phyloP scores from a whole-genome alignment of 2,888 invertebrate species.

The Alentia gelatinosa region DNA sequence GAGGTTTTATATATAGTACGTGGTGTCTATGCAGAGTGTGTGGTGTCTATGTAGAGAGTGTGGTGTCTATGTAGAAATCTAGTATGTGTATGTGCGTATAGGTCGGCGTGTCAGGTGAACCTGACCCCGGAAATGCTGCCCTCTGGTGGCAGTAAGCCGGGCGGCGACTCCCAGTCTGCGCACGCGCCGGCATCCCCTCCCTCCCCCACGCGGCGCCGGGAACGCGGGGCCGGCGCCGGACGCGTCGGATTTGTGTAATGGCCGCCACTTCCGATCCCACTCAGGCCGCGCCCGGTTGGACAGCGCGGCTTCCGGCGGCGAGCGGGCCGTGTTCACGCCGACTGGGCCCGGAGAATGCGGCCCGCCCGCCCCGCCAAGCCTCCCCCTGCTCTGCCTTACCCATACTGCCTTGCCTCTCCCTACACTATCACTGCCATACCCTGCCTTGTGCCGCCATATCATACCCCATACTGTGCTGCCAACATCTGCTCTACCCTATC shows the following conservation, averaged over 20 bases:
- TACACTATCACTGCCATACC: neutral
- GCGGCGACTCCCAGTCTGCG: neutral
- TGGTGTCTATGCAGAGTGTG: neutral
- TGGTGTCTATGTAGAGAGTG: neutral
- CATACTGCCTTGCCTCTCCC: neutral
- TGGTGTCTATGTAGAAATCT: neutral
- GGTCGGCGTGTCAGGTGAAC: no score
- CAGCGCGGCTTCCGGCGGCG: neutral
- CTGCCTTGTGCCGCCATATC: neutral
- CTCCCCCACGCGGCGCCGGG: no score
- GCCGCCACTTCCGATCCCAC: conserved; percentile 9
- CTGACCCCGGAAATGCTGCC: no score
- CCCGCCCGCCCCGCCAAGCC: neutral
- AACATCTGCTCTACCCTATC: neutral
- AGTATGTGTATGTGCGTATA: neutral
- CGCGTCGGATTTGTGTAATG: conserved; percentile 16
- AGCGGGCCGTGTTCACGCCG: conserved; percentile 1
- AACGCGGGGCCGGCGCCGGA: neutral
- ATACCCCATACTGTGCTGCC: neutral
- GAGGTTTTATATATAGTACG: neutral
- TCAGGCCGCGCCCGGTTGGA: neutral
- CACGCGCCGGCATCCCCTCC: neutral
- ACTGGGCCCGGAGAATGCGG: conserved; percentile 4
- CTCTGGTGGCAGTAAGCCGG: no score
- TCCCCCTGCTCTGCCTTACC: neutral